phyloP scores from a whole-genome alignment of 2,888 invertebrate genomes.

The Neocrepidodera transversa region DNA sequence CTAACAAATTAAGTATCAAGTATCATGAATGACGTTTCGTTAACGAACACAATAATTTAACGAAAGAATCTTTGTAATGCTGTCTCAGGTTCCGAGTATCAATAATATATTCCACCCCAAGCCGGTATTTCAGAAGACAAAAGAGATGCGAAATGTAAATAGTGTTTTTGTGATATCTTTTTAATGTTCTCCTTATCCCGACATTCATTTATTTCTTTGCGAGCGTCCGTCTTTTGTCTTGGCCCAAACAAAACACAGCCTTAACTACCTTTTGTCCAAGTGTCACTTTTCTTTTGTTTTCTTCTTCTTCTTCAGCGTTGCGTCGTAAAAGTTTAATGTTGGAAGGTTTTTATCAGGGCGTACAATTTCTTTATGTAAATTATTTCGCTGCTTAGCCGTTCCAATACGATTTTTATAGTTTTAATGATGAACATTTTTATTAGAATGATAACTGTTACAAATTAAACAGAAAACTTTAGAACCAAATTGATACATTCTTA shows the following conservation, averaged over 20 bases:
- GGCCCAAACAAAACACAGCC: constrained; percentile 60
- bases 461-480: no score
- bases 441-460: no score
- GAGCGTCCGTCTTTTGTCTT: constrained; percentile 58
- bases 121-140: constrained; percentile 53
- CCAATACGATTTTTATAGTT: constrained; percentile 22
- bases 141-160: constrained; percentile 60
- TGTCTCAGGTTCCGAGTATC: constrained; percentile 37
- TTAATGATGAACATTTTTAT: constrained; percentile 1
- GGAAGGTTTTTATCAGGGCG: constrained; percentile 52
- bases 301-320: constrained; percentile 44
- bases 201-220: constrained; percentile 61
- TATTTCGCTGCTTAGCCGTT: constrained; percentile 33
- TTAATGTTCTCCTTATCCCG: constrained; percentile 59
- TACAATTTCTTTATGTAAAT: constrained; percentile 44
- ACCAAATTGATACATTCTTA: no score
- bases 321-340: constrained; percentile 58
- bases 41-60: no score
- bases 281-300: constrained; percentile 61
- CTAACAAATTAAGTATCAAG: no score
- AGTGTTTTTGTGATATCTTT: constrained; percentile 63
- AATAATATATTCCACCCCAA: constrained; percentile 45
- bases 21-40: no score
- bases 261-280: constrained; percentile 63
- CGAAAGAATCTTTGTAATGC: neutral